Conservation (phyloP, 1,140 invertebrate genomes). For the Neotoxoptera formosana region DNA sequence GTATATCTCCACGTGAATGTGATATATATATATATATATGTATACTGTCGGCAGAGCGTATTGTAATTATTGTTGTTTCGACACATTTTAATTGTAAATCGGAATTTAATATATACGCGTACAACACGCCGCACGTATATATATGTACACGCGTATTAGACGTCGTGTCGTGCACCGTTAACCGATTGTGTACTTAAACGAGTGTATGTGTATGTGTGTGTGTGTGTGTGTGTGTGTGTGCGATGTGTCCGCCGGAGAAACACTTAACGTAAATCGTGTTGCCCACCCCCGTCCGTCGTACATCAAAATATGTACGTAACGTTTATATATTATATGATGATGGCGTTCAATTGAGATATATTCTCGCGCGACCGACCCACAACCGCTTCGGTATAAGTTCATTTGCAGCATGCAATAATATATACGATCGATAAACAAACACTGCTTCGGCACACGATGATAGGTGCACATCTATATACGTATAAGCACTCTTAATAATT, state of each 20-base stretch:
- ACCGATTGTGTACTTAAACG: conserved; percentile 36
- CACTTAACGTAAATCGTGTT: conserved; percentile 49
- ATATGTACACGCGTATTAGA: not conserved
- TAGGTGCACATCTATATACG: not conserved
- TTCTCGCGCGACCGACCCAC: not conserved
- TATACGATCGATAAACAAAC: not conserved
- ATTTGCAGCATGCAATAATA: no score
- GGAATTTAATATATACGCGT: conserved; percentile 35
- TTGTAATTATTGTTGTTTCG: conserved; percentile 50
- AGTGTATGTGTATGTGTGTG: not conserved
- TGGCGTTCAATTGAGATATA: not conserved
- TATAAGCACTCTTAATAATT: not conserved
- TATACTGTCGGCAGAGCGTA: not conserved
- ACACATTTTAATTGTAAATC: conserved; percentile 52
- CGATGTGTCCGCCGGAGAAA: not conserved
- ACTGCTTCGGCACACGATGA: not conserved
- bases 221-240: not conserved
- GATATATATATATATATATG: not conserved
- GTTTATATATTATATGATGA: no score
- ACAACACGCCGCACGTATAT: not conserved
- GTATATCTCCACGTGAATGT: not conserved
- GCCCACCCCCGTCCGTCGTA: conserved; percentile 38
- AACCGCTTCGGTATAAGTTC: not conserved
- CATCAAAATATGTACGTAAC: not conserved
- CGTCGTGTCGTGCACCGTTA: conserved; percentile 47